These are phyloP conservation scores for Oceanodroma leucorhoa DNA, from an alignment of 2,797 vertebrate species.

Conservation along the genomic window DNA sequence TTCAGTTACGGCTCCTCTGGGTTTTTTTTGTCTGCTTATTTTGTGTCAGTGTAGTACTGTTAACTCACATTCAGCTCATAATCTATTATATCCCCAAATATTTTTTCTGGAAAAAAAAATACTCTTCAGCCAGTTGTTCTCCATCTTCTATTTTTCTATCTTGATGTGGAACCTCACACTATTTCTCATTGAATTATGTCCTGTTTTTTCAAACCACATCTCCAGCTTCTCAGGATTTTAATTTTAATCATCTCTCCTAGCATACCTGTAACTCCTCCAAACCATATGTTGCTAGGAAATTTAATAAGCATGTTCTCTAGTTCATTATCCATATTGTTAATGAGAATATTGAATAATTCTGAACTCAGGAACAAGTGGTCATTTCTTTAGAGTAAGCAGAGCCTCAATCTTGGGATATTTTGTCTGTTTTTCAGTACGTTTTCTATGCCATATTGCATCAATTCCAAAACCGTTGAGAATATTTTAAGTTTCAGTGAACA, in stretches of 20 bases:
- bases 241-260: neutral
- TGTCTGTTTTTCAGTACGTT: neutral
- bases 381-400: neutral
- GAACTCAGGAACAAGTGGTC: neutral
- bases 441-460: neutral
- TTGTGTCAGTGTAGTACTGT: neutral
- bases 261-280: neutral
- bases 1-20: neutral
- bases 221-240: neutral
- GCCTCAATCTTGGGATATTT: neutral
- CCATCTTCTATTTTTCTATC: neutral
- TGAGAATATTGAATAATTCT: neutral
- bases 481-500: neutral
- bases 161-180: neutral
- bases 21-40: neutral
- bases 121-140: neutral
- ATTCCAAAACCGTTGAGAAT: neutral
- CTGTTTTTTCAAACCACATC: neutral
- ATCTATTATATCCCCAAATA: neutral
- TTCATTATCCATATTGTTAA: neutral
- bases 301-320: neutral
- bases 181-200: neutral
- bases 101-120: neutral
- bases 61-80: neutral
- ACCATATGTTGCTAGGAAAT: neutral